Evolutionary conservation across 2,888 invertebrate genomes (phyloP), one percentile per base, ranked within the genome.

Genomic region (Cataglyphis rosenhaueri): DNA sequence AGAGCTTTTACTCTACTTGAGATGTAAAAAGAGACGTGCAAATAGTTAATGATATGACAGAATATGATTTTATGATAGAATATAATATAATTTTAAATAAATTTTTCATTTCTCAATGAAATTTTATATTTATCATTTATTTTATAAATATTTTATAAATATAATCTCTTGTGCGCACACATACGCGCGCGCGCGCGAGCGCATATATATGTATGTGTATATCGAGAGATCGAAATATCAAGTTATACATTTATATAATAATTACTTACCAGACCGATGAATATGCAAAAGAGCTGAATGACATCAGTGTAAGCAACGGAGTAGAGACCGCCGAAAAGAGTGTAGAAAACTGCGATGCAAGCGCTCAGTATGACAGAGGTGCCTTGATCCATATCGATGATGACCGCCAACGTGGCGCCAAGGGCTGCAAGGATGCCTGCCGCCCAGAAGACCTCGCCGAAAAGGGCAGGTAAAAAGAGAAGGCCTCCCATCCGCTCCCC

Each of bases 371-470:
- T 98, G 85, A 99, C 98, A 44, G 99, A 98, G 12, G 98, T 97
- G 88, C 97, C 96, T 92, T 98, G 98, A 94, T 98, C 98, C 97
- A 99, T 97, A 95, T 99, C 98, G 93, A 99, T 98, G 94, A 99
- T 99, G 78, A 99, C 99, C 44, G 98, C 98, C 85, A 99, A 95
- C 0, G 99, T 99, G 18, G 99, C 99, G 59, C 99, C 99, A 61
- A 99, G 95, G 8, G 99, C 99, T 0, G 99, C 98, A 78, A 99
- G 95, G 91, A 99, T 99, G 76, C 99, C 99, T 0, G 99, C 99
- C 0, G 99, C 99, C 99, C 99, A 99, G 95, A 99, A 99, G 6
- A 99, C 98, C 95, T 99, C 99, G 9, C 99, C 99, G 92, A 99
- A 98, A 2, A 99, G 96, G 0, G 99, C 99, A 3, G 99, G 99